Base-by-base conservation (phyloP, 1,140 invertebrate genomes). In the Drosophila bipectinata region DNA sequence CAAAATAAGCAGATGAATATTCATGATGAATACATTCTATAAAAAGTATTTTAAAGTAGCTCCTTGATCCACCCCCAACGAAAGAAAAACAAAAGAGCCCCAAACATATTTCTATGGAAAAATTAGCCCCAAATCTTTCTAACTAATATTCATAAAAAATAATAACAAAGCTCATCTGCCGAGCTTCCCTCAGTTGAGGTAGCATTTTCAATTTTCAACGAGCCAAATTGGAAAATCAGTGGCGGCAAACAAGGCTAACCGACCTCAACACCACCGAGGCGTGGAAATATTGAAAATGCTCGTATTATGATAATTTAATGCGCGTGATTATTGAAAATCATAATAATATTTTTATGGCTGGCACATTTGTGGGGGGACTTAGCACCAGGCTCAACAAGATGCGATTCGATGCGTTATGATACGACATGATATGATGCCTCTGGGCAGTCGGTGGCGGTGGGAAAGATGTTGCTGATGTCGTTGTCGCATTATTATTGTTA, bases 401-500 rank as follows among this genome's bases (percentile, higher is more conserved):
- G 81, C 55, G 61, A 54, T 63, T 62, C 45, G 41, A 52, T 41
- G 30, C 44, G 66, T 26, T 68, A 18, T 39, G 60, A 24, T 64
- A 47, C 32, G 66, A 34, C 56, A 30, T 47, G 59, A 44, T 47
- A 54, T 28, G 41, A 28, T 7, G 64, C 30, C 34, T 21, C 34
- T 41, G 59, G 37, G 41, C 49, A 51, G 49, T 37, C 34, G 21
- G 26, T 10, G 30, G 52, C 5, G 37, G 32, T 32, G 57, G 51
- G 14, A 55, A 74, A 66, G 73, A 67, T 76, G 62, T 84, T 80
- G 72, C 74, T 49, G 66, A 71, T 73, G 68, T 81, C 78, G 79
- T 81, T 81, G 82, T 88, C 83, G 83, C 83, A 89, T 88, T 88
- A 88, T 88, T 88, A 88, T 88, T 88, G 83, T 88, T 88, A 88